Evolutionary conservation across 1,140 invertebrate genomes (phyloP).

Genomic region (Cyclargus thomasi): DNA sequence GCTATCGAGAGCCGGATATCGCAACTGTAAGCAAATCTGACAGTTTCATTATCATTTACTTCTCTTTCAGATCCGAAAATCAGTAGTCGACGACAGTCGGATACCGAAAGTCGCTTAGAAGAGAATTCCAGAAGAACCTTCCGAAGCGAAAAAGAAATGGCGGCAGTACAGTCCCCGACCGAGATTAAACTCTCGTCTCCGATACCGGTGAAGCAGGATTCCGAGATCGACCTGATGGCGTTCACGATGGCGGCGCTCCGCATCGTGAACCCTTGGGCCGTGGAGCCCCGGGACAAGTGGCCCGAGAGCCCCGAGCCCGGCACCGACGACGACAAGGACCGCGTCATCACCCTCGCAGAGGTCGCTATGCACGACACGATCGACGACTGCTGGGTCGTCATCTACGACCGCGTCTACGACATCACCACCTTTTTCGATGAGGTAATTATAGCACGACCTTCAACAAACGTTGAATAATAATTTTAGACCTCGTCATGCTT

Average conservation of each 20-base stretch:
- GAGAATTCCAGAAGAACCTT: constrained; percentile 25
- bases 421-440: constrained; percentile 82
- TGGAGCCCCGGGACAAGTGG: constrained; percentile 42
- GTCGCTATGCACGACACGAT: constrained; percentile 80
- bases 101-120: neutral
- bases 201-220: constrained; percentile 47
- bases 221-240: constrained; percentile 57
- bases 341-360: constrained; percentile 77
- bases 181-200: constrained; percentile 46
- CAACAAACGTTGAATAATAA: neutral
- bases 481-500: neutral
- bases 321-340: constrained; percentile 52
- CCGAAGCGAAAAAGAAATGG: constrained; percentile 40
- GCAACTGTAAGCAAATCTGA: constrained; percentile 29
- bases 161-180: constrained; percentile 52
- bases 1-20: neutral
- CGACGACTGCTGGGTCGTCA: constrained; percentile 82
- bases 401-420: constrained; percentile 86
- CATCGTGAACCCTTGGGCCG: constrained; percentile 59
- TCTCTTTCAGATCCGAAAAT: constrained; percentile 5
- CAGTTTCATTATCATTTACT: constrained; percentile 35
- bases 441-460: constrained; percentile 56
- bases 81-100: neutral
- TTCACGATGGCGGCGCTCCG: constrained; percentile 69
- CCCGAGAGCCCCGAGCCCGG: constrained; percentile 39